Conservation (phyloP, 2,797 vertebrate species). For the Sarcoramphus papa region DNA sequence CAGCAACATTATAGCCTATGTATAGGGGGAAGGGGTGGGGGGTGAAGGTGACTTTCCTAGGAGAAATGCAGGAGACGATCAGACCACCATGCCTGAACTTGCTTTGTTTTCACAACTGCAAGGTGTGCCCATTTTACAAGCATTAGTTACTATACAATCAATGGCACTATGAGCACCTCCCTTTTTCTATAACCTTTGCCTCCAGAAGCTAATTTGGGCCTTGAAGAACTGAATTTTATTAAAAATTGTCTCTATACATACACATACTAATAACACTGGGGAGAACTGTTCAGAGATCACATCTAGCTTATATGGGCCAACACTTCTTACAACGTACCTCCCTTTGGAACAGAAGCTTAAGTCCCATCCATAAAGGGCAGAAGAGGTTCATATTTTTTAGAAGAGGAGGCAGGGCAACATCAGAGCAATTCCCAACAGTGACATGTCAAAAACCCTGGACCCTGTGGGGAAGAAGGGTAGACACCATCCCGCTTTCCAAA, state of each 20-base stretch:
- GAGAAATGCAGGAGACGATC: neutral
- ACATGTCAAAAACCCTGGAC: neutral
- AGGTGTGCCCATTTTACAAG: neutral
- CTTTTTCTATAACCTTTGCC: neutral
- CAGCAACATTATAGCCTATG: neutral
- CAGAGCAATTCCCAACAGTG: neutral
- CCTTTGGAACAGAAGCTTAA: neutral
- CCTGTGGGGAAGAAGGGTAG: neutral
- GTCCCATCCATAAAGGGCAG: neutral
- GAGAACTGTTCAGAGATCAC: neutral
- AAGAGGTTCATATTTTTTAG: neutral
- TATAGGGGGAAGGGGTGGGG: neutral
- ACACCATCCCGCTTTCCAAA: neutral
- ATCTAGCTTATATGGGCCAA: constrained; percentile 26
- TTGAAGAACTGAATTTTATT: neutral
- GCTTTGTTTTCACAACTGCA: constrained; percentile 9
- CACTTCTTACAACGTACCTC: neutral
- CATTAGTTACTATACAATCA: neutral
- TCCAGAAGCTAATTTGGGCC: constrained; percentile 12
- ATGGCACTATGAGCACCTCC: neutral
- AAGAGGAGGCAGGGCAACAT: neutral
- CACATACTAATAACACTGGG: neutral
- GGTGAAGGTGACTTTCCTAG: neutral
- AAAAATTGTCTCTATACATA: constrained; percentile 24
- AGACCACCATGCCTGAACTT: neutral